Percentiles rank a stretch among this genome's conserved stretches.
These are phyloP conservation scores for Todiramphus saurophagus DNA, from an alignment of 2,113 vertebrate genomes.

Conservation along the genomic window DNA sequence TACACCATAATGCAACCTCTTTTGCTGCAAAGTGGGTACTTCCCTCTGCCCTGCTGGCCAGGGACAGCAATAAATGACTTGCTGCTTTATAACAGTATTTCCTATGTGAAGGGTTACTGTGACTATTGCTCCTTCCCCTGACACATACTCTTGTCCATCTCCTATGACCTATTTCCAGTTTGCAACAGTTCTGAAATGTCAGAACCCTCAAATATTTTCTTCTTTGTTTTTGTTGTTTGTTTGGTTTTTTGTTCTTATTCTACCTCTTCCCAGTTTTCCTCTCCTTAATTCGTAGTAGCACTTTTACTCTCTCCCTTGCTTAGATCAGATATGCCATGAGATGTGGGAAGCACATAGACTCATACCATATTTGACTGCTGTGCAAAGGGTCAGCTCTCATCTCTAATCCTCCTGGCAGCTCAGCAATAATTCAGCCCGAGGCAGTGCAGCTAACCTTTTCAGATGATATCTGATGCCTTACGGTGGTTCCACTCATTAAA, in stretches of 20 bases:
- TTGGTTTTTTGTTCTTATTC: background rate
- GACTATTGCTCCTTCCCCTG: background rate
- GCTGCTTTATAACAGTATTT: background rate
- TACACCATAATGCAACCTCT: background rate
- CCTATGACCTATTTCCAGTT: background rate
- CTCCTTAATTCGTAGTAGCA: background rate
- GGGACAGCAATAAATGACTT: background rate
- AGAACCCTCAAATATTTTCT: background rate
- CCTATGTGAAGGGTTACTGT: background rate
- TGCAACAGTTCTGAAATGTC: background rate
- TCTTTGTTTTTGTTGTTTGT: too few species aligned
- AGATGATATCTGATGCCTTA: background rate
- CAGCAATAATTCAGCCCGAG: background rate
- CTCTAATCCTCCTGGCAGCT: background rate
- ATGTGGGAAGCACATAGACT: background rate
- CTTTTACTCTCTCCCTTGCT: background rate
- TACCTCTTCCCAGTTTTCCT: background rate
- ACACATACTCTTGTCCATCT: background rate
- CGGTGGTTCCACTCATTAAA: background rate
- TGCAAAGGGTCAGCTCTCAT: background rate
- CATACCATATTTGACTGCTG: background rate
- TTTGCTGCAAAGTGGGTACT: background rate
- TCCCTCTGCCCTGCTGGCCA: background rate
- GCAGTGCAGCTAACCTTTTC: background rate
- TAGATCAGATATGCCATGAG: background rate